phyloP scores from a whole-genome alignment of 1,140 invertebrate genomes.

The Hyles euphorbiae region DNA sequence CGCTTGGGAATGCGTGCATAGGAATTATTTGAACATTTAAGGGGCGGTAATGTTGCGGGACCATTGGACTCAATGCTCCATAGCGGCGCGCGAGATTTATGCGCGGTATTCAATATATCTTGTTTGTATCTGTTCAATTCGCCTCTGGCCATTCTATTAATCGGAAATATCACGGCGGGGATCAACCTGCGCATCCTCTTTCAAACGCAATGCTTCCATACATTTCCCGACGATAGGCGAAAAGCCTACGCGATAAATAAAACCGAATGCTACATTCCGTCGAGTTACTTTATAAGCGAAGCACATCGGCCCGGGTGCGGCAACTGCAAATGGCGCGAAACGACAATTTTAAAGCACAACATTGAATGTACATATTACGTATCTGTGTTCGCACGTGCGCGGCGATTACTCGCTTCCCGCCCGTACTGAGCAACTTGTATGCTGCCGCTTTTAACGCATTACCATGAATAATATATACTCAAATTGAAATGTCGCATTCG shows the following conservation, averaged over 20 bases:
- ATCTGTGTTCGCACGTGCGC: conserved; percentile 54
- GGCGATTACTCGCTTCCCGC: conserved; percentile 58
- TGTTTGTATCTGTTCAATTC: conserved; percentile 25
- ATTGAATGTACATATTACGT: conserved; percentile 58
- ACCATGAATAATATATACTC: conserved; percentile 73
- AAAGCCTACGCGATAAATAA: conserved; percentile 19
- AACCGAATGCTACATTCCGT: conserved; percentile 47
- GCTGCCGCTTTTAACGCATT: conserved; percentile 71
- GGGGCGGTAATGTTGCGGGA: conserved; percentile 25
- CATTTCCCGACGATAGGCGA: neutral
- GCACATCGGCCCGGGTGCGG: conserved; percentile 45
- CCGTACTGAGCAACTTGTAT: conserved; percentile 49
- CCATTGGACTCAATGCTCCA: conserved; percentile 24
- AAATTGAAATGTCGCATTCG: conserved; percentile 75
- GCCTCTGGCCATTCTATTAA: conserved; percentile 19
- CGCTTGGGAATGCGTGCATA: conserved; percentile 27
- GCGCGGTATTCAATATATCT: conserved; percentile 33
- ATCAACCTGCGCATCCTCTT: too few species aligned
- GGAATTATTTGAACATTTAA: conserved; percentile 41
- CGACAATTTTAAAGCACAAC: conserved; percentile 70
- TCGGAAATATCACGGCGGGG: conserved; percentile 11
- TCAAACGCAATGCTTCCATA: neutral
- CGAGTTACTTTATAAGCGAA: conserved; percentile 63
- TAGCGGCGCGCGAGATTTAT: conserved; percentile 32
- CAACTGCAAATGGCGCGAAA: conserved; percentile 66